A percentile compares a stretch with the other conserved stretches of the same genome.
These are phyloP conservation scores for Varanus salvator DNA, from an alignment of 2,113 vertebrate genomes.

Conservation along the genomic window DNA sequence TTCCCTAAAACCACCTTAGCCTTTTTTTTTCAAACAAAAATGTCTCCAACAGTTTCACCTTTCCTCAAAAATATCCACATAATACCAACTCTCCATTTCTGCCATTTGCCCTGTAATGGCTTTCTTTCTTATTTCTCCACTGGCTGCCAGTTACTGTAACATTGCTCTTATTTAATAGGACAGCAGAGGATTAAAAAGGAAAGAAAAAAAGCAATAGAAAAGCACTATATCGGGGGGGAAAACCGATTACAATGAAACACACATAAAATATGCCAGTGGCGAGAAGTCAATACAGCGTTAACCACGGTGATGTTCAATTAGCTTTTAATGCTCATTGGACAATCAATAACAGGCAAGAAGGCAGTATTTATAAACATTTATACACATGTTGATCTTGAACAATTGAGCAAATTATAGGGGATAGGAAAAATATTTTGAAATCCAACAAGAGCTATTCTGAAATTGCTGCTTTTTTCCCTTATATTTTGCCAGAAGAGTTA, in stretches of 20 bases:
- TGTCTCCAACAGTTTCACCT: not conserved
- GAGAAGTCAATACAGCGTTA: conserved; percentile 58
- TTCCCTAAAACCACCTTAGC: no score
- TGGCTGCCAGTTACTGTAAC: not conserved
- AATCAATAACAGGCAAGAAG: conserved; percentile 50
- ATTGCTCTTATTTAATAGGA: not conserved
- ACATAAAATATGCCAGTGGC: conserved; percentile 22
- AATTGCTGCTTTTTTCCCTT: no score
- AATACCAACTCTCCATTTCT: not conserved
- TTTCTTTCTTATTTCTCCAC: not conserved
- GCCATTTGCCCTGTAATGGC: not conserved
- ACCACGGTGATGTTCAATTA: conserved; percentile 56
- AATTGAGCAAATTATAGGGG: conserved; percentile 62
- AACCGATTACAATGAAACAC: conserved; percentile 37
- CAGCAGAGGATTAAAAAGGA: not conserved
- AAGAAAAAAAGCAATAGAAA: not conserved
- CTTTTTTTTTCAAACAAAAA: not conserved
- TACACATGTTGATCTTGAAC: conserved; percentile 61
- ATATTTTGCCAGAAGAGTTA: no score
- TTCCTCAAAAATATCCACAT: not conserved
- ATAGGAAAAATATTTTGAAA: conserved; percentile 57
- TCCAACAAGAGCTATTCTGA: not conserved
- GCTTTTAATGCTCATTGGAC: conserved; percentile 23
- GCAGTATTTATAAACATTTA: conserved; percentile 61
- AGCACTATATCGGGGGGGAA: not conserved